Evolutionary conservation across 1,140 invertebrate genomes (phyloP), one percentile per base, ranked within the genome.

Genomic region (Archivesica marissinica): DNA sequence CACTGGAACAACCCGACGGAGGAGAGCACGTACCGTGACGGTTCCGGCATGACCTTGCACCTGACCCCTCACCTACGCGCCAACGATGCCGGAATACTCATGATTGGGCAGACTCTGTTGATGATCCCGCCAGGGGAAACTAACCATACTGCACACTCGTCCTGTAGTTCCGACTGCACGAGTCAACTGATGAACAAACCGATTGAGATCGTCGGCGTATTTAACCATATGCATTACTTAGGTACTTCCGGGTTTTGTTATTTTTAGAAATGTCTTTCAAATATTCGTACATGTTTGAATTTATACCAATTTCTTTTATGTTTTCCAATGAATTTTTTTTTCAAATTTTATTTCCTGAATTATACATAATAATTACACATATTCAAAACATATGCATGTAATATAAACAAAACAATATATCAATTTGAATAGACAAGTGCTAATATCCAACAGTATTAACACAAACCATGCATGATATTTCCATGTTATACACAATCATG

Each of bases 1-100:
- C 88, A 89, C 47, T 89, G 88, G 88, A 88, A 89, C 77, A 89
- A 89, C 28, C 87, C 88, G 4, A 75, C 68, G 30, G 6, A 64
- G 20, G 39, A 39, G 9, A 15, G 28, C 11, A 75, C 52, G 25
- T 79, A 87, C 25, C 56, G n/a, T 6, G 88, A 88, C 30, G 80
- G 81, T 23, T 89, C 88, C 0, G 88, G 88, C 7, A 35, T 88
- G 47, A 85, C 33, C 6, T 39, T 89, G 0, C 81, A 87, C 72
- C 64, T 85, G 39, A 87, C 88, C 2, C 61, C 81, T 15, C 88
- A 87, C 17, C 84, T 87, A n/a, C 82, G 88, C 38, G 28, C 33
- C 23, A 23, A 89, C 64, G 78, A 87, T 35, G 83, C 87, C 0
- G 87, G 44, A 11, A 47, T 88, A 2, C 11, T 87, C 7, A 82